Percentiles rank a stretch among this genome's conserved stretches.
These are phyloP conservation scores for Brachionus sp. DNA, from an alignment of 1,140 invertebrate genomes.

Conservation along the genomic window DNA sequence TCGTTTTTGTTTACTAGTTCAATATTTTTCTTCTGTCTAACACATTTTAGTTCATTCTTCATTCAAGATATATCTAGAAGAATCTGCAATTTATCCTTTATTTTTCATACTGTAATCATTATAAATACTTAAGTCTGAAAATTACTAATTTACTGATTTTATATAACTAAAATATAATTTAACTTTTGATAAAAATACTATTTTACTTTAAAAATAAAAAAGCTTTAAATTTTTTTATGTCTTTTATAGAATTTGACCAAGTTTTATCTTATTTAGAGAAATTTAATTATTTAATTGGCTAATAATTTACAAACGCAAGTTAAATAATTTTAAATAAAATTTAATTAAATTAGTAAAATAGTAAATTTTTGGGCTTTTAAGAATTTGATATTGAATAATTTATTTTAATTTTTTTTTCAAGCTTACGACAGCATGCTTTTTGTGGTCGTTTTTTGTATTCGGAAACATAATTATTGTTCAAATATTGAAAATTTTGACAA, in stretches of 20 bases:
- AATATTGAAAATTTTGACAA: neutral
- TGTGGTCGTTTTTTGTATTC: slow-evolving; percentile 51
- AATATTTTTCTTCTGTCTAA: neutral
- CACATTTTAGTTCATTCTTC: neutral
- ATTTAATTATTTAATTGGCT: too few species aligned
- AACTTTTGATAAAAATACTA: too few species aligned
- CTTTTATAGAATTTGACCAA: too few species aligned
- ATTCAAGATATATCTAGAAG: slow-evolving; percentile 26
- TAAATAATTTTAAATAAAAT: too few species aligned
- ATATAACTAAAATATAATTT: too few species aligned
- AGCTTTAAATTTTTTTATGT: too few species aligned
- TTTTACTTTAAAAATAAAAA: too few species aligned
- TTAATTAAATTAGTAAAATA: too few species aligned
- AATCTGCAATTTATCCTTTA: neutral
- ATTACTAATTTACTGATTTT: too few species aligned
- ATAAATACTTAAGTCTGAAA: too few species aligned
- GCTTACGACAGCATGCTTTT: neutral
- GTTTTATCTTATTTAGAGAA: too few species aligned
- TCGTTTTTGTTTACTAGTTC: neutral
- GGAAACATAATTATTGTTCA: neutral
- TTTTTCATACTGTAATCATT: slow-evolving; percentile 20
- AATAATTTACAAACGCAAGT: too few species aligned
- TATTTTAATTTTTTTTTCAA: neutral
- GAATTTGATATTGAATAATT: neutral
- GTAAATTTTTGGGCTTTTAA: neutral